phyloP scores from a whole-genome alignment of 2,888 invertebrate species.

The Panzeria rudis region DNA sequence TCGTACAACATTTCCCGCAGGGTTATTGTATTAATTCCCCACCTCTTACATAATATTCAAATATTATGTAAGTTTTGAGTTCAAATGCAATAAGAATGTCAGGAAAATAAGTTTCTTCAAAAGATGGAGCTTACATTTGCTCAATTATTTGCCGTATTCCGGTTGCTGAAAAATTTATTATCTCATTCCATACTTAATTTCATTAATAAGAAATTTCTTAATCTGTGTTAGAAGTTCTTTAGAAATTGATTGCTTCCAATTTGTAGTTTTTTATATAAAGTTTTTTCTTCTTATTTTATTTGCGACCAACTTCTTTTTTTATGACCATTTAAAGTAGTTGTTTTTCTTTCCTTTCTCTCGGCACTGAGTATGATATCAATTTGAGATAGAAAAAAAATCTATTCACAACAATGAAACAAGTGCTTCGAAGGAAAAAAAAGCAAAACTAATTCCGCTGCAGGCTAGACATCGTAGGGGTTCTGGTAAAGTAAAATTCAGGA shows the following conservation, averaged over 20 bases:
- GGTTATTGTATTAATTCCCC: too few species aligned
- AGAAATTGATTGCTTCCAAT: conserved; percentile 36
- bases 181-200: neutral
- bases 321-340: conserved; percentile 29
- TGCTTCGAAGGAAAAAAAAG: neutral
- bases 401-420: conserved; percentile 44
- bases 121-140: too few species aligned
- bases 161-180: neutral
- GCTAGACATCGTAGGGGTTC: conserved; percentile 40
- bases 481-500: neutral
- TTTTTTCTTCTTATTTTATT: neutral
- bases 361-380: conserved; percentile 51
- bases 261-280: neutral
- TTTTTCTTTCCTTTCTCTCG: conserved; percentile 10
- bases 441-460: conserved; percentile 5
- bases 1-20: too few species aligned
- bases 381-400: conserved; percentile 35
- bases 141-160: neutral
- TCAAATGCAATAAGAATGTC: too few species aligned
- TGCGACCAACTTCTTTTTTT: conserved; percentile 20
- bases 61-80: too few species aligned
- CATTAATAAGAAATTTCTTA: neutral
- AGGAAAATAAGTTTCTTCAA: too few species aligned
- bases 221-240: neutral
- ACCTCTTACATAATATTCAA: too few species aligned